Evolutionary conservation across 2,113 vertebrate species (phyloP).

Genomic region (Chlamydotis undulata): DNA sequence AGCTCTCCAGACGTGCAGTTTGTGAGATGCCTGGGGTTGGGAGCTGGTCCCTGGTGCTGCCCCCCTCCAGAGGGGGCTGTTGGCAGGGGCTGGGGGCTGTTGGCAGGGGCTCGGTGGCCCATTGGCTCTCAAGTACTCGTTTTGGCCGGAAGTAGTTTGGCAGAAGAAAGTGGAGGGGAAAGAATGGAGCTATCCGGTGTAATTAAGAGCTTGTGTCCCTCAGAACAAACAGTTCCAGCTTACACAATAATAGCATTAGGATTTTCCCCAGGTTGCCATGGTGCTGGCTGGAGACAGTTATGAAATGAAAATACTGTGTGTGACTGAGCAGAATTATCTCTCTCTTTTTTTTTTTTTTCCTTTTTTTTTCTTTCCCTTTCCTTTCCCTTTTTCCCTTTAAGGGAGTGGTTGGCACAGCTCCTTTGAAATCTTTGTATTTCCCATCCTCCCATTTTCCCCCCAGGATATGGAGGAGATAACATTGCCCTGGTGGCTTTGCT

Average conservation of each 20-base stretch:
- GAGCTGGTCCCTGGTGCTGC: background rate
- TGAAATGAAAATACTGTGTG: constrained; percentile 67
- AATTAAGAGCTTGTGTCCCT: constrained; percentile 73
- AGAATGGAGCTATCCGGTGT: constrained; percentile 70
- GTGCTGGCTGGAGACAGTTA: constrained; percentile 65
- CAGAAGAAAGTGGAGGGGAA: constrained; percentile 46
- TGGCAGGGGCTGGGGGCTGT: constrained; percentile 40
- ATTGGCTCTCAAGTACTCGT: constrained; percentile 25
- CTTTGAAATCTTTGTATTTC: constrained; percentile 20
- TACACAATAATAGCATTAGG: constrained; percentile 67
- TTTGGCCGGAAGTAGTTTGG: constrained; percentile 62
- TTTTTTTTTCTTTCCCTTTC: no score
- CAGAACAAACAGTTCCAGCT: constrained; percentile 65
- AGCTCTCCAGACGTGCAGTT: background rate
- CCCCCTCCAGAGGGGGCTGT: background rate
- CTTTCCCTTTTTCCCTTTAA: background rate
- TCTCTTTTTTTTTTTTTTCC: background rate
- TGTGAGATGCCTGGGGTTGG: background rate
- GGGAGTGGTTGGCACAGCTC: constrained; percentile 55
- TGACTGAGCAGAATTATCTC: constrained; percentile 50
- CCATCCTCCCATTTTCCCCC: background rate
- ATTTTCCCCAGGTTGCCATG: constrained; percentile 73
- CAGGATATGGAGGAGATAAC: constrained; percentile 26
- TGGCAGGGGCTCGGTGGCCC: background rate
- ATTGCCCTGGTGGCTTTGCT: background rate